Evolutionary conservation across 1,140 invertebrate species (phyloP).

Genomic region (Maconellicoccus hirsutus): DNA sequence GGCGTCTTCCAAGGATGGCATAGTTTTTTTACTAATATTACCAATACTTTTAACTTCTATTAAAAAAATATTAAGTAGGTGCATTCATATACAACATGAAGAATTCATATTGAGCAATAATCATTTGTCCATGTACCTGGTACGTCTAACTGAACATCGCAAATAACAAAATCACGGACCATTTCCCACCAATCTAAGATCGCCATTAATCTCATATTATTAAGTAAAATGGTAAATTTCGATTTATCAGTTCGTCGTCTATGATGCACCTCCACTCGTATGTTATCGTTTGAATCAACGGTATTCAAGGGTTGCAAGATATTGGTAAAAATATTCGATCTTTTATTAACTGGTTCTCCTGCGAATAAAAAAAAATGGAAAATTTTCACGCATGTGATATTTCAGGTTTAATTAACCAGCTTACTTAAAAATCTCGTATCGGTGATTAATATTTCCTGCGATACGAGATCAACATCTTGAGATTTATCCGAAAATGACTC

Average conservation of each 20-base stretch:
- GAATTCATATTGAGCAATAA: neutral
- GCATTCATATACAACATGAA: neutral
- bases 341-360: constrained; percentile 52
- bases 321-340: constrained; percentile 76
- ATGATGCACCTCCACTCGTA: constrained; percentile 78
- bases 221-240: constrained; percentile 80
- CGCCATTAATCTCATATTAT: constrained; percentile 90
- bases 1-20: neutral
- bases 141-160: constrained; percentile 25
- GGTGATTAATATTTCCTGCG: constrained; percentile 75
- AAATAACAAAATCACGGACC: constrained; percentile 63
- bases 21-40: neutral
- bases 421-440: constrained; percentile 58
- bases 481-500: constrained; percentile 76
- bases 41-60: neutral
- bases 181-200: constrained; percentile 89
- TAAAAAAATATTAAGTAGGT: neutral
- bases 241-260: constrained; percentile 52
- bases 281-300: constrained; percentile 31
- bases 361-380: constrained; percentile 23
- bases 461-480: constrained; percentile 85
- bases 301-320: constrained; percentile 64
- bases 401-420: neutral
- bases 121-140: neutral
- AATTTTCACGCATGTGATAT: neutral